A percentile compares a stretch with the other conserved stretches of the same genome.
Evolutionary conservation across 2,888 invertebrate species (phyloP).

Genomic region (Parnassius smintheus): DNA sequence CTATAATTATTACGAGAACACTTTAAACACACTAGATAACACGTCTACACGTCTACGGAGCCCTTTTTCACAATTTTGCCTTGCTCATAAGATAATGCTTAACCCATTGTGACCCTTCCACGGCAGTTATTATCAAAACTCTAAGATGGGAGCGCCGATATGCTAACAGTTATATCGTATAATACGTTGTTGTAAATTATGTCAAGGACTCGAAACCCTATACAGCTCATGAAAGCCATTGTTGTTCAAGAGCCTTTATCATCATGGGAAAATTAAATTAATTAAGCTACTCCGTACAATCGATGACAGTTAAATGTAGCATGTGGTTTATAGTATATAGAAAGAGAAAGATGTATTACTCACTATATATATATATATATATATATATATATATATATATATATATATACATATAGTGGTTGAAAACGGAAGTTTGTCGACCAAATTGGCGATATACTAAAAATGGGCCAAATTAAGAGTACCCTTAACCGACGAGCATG

Average conservation of each 20-base stretch:
- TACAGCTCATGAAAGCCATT: conserved; percentile 37
- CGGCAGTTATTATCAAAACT: conserved; percentile 25
- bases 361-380: too few relatives aligned
- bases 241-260: conserved; percentile 41
- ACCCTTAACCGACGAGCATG: too few relatives aligned
- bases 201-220: conserved; percentile 56
- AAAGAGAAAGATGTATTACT: too few relatives aligned
- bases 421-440: too few relatives aligned
- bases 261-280: conserved; percentile 67
- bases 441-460: too few relatives aligned
- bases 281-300: conserved; percentile 44
- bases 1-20: conserved; percentile 12
- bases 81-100: conserved; percentile 16
- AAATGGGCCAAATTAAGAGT: too few relatives aligned
- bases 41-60: conserved; percentile 21
- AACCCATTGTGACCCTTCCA: conserved; percentile 18
- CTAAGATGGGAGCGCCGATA: conserved; percentile 49
- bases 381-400: too few relatives aligned
- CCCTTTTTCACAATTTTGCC: conserved; percentile 23
- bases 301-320: background rate
- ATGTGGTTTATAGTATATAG: too few relatives aligned
- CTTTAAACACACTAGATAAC: conserved; percentile 23
- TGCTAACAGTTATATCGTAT: conserved; percentile 39
- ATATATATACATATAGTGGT: too few relatives aligned
- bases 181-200: conserved; percentile 50